Base-by-base conservation (phyloP, 2,113 vertebrate species). In the Callipepla squamata region DNA sequence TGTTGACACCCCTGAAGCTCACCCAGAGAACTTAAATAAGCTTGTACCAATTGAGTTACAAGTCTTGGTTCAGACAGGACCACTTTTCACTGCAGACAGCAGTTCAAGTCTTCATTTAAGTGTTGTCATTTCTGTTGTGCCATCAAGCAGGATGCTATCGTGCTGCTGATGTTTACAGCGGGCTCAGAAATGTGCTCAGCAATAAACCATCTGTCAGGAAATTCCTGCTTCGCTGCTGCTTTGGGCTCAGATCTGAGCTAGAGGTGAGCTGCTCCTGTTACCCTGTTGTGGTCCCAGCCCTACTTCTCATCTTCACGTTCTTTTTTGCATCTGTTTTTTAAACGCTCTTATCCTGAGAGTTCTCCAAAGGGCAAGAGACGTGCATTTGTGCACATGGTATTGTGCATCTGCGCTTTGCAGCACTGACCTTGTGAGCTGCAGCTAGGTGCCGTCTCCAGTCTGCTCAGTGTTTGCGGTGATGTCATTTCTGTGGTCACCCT, bases 321-420 rank as follows among this genome's bases (percentile, higher is more conserved):
- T 58, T 76, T 48, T 79, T 75, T 58, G n/a, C 51, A 25, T 53
- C 62, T 62, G 3, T 65, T 87, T 85, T 72, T 45, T 19, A 62
- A 22, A 68, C 40, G n/a, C 38, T 75, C 0, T 3, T 66, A 14
- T 42, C 30, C 22, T 23, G 14, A n/a, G 44, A 62, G 42, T 36
- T 58, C n/a, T 69, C 50, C 59, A 16, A 44, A 9, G 38, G 23
- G 47, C 10, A 62, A 40, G 58, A 66, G 55, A 25, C 62, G 68
- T 63, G 25, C 7, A 30, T 72, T 4, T 40, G 48, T 40, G 6
- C 3, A 13, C 66, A 21, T n/a, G 11, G 0, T 6, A 3, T 1
- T 30, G 13, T 30, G 13, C 76, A 6, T 51, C 73, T 4, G 2
- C 69, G 9, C 38, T 45, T 51, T 38, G 3, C 61, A 32, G 53